Conservation (phyloP, 2,888 invertebrate genomes). For the Heliothis peltigera region DNA sequence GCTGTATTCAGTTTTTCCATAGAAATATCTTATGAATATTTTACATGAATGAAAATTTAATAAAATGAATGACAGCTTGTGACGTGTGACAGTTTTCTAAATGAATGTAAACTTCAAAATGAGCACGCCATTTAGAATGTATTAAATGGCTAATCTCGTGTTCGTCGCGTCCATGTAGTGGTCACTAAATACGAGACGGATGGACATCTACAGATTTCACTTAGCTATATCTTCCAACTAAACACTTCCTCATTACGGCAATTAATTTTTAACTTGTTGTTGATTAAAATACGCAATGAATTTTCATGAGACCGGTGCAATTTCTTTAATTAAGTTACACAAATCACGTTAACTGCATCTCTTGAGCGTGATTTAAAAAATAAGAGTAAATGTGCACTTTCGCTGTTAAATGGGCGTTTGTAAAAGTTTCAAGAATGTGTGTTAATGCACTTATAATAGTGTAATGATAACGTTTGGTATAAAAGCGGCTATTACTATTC, state of each 20-base stretch:
- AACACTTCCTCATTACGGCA: conserved; percentile 47
- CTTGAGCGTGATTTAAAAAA: conserved; percentile 52
- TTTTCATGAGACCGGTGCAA: conserved; percentile 48
- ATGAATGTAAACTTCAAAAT: conserved; percentile 26
- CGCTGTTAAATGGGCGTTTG: conserved; percentile 47
- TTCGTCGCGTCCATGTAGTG: conserved; percentile 18
- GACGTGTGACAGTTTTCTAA: conserved; percentile 3
- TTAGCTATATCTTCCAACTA: conserved; percentile 43
- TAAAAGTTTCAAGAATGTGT: conserved; percentile 56
- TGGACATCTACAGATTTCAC: conserved; percentile 46
- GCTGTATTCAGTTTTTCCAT: too few relatives aligned
- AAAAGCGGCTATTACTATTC: conserved; percentile 56
- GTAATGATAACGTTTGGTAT: conserved; percentile 54
- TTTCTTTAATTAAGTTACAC: conserved; percentile 43
- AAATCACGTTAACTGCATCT: conserved; percentile 35
- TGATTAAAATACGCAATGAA: conserved; percentile 30
- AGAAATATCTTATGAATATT: too few relatives aligned
- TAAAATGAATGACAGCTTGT: conserved; percentile 8
- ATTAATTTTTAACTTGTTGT: conserved; percentile 48
- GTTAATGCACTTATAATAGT: conserved; percentile 60
- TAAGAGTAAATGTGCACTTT: conserved; percentile 58
- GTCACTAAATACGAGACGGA: conserved; percentile 19
- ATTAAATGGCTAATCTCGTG: conserved; percentile 28
- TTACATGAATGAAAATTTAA: conserved; percentile 9
- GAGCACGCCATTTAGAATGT: conserved; percentile 31